Conservation (phyloP, 1,140 invertebrate genomes). For the Bacillus rossius region DNA sequence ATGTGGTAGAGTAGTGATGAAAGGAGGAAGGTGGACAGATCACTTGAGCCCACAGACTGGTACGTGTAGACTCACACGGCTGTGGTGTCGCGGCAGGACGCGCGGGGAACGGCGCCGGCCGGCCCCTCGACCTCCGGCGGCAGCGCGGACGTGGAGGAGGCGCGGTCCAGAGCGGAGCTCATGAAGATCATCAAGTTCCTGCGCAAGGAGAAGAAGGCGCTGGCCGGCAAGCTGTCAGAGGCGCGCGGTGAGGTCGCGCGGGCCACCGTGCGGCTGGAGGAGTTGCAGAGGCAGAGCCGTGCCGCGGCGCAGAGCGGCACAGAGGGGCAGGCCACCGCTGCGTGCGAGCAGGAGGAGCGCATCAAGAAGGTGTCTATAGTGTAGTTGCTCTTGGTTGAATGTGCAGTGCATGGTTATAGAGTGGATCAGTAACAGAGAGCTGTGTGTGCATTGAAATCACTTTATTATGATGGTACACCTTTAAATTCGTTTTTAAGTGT, state of each 20-base stretch:
- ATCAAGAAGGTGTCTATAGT: slow-evolving; percentile 63
- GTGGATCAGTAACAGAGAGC: no score
- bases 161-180: slow-evolving; percentile 70
- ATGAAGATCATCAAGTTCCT: slow-evolving; percentile 84
- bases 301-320: slow-evolving; percentile 61
- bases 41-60: no score
- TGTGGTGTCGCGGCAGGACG: no score
- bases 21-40: no score
- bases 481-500: no score
- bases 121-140: slow-evolving; percentile 30
- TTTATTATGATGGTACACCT: no score
- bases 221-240: slow-evolving; percentile 75
- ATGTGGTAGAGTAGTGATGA: no score
- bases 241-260: slow-evolving; percentile 73
- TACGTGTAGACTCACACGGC: no score
- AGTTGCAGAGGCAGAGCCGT: slow-evolving; percentile 60
- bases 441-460: no score
- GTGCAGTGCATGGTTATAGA: no score
- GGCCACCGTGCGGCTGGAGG: slow-evolving; percentile 61
- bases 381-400: no score
- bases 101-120: slow-evolving; percentile 21
- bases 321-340: slow-evolving; percentile 58
- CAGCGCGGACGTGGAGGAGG: slow-evolving; percentile 51
- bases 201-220: slow-evolving; percentile 84
- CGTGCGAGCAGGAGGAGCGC: slow-evolving; percentile 79